Evolutionary conservation across 2,113 vertebrate genomes (phyloP).

Genomic region (Dicentrarchus labrax): DNA sequence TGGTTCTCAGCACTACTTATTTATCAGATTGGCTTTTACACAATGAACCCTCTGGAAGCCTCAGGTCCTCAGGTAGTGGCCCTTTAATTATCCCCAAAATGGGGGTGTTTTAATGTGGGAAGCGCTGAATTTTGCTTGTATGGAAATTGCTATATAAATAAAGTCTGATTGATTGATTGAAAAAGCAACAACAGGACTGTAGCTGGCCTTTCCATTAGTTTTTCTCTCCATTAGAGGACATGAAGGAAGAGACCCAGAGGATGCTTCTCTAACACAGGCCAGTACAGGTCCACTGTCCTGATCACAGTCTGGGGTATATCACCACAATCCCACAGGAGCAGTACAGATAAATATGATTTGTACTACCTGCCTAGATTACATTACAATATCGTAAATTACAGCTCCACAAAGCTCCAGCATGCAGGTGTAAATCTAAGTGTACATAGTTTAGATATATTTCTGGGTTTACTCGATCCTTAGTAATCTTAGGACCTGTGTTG

Average conservation of each 20-base stretch:
- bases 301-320: background rate
- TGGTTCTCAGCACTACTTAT: no score
- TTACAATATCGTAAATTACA: conserved; percentile 41
- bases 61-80: no score
- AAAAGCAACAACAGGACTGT: background rate
- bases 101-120: no score
- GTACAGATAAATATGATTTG: conserved; percentile 49
- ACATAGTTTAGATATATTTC: background rate
- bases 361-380: conserved; percentile 20
- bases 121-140: no score
- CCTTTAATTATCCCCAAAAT: no score
- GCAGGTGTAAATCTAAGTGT: conserved; percentile 8
- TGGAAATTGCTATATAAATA: no score
- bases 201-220: conserved; percentile 1
- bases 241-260: conserved; percentile 7
- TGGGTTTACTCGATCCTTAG: background rate
- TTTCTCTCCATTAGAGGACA: conserved; percentile 2
- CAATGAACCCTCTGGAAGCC: no score
- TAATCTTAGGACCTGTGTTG: no score
- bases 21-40: no score
- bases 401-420: conserved; percentile 3
- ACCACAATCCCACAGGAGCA: conserved; percentile 22
- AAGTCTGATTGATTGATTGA: no score
- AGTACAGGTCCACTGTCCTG: background rate
- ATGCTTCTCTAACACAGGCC: background rate